Evolutionary conservation across 2,113 vertebrate species (phyloP).

Genomic region (Nesoenas mayeri): DNA sequence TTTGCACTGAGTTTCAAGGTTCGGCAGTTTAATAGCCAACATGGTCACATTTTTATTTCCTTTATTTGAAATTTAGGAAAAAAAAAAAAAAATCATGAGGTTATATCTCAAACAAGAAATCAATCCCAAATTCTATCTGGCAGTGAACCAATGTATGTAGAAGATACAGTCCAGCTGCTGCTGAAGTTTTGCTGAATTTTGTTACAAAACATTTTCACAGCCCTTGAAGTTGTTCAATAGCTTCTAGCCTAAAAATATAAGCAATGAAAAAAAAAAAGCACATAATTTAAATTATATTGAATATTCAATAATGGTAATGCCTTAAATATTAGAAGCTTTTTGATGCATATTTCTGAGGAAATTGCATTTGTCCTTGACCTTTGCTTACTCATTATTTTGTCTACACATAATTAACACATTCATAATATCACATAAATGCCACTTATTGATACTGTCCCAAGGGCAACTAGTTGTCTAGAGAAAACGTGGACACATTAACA

Average conservation of each 20-base stretch:
- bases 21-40: not conserved
- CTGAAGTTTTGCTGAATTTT: not conserved
- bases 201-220: not conserved
- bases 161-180: not conserved
- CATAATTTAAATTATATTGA: slow-evolving; percentile 29
- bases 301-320: slow-evolving; percentile 54
- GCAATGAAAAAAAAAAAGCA: not conserved
- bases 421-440: slow-evolving; percentile 58
- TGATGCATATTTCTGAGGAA: slow-evolving; percentile 27
- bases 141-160: not conserved
- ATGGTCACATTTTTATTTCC: not conserved
- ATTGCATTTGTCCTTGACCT: slow-evolving; percentile 62
- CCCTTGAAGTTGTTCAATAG: not conserved
- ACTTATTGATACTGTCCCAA: slow-evolving; percentile 59
- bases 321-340: slow-evolving; percentile 24
- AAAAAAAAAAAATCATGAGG: not conserved
- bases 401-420: slow-evolving; percentile 63
- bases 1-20: slow-evolving; percentile 19
- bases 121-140: slow-evolving; percentile 27
- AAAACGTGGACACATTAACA: slow-evolving; percentile 54
- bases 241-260: not conserved
- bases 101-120: not conserved
- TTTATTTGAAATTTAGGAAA: not conserved
- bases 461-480: slow-evolving; percentile 37
- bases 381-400: slow-evolving; percentile 59